Evolutionary conservation across 2,113 vertebrate species (phyloP), one percentile per base, ranked within the genome.

Genomic region (Pangasianodon gigas): DNA sequence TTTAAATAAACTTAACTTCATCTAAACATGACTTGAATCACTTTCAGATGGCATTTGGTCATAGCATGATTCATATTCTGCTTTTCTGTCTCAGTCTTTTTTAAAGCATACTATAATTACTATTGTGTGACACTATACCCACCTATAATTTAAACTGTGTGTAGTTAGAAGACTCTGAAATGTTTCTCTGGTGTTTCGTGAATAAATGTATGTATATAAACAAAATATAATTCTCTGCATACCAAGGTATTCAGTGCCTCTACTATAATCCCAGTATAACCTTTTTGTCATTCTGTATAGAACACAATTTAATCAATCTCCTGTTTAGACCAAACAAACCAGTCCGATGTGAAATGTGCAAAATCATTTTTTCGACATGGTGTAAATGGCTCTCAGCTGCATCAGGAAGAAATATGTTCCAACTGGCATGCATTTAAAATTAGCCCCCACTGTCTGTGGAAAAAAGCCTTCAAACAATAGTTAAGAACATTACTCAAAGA

Each of bases 31-130:
- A 87, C 41, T 44, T 82, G 37, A 85, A 85, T 85, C 88, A 75
- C 82, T 89, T 85, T 84, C 88, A 85, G 44, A 85, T 84, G 81
- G 67, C 69, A n/a, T 89, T 85, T 86, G 51, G 67, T 85, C 58
- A 80, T 60, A 54, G 51, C 58, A 86, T 54, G 58, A 80, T 52
- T 56, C 51, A 69, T 56, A 74, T 48, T 84, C 67, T 75, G 29
- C 46, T 46, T 75, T 21, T 89, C 37, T 58, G 79, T 81, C 21
- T 69, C 62, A 82, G 60, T 56, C 16, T 62, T 75, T 85, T 65
- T 56, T 62, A 10, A 44, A 71, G 75, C 80, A 62, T 46, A 54
- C 26, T 89, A 32, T 65, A 80, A 89, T 79, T 37, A 51, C 82
- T 75, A 6, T 37, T 46, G 52, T 46, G 37, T 41, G 65, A 80